These are phyloP conservation scores for Menidia beryllina DNA, from an alignment of 2,113 vertebrate species.

Conservation along the genomic window DNA sequence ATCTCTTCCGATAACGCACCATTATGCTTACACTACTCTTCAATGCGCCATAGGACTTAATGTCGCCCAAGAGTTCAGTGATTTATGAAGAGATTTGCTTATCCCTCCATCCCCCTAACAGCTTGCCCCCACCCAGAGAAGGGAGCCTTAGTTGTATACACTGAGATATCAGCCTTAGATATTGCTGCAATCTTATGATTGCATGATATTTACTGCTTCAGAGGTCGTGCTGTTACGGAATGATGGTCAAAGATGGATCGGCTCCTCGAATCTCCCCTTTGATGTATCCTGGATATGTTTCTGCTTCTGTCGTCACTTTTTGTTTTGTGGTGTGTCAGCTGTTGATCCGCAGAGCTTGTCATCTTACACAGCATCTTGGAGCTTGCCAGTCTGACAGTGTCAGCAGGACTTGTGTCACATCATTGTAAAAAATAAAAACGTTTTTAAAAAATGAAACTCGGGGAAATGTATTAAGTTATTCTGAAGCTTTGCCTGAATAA, in stretches of 20 bases:
- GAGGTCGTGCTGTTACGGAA: slow-evolving; percentile 1
- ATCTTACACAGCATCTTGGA: slow-evolving; percentile 51
- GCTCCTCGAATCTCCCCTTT: slow-evolving; percentile 36
- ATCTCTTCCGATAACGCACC: slow-evolving; percentile 40
- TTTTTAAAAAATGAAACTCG: slow-evolving; percentile 39
- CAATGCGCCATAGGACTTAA: slow-evolving; percentile 35
- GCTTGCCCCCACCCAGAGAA: not conserved
- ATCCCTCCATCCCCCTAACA: not conserved
- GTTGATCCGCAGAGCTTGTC: slow-evolving; percentile 42
- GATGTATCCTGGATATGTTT: slow-evolving; percentile 51
- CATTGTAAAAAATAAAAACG: slow-evolving; percentile 37
- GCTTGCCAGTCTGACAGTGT: slow-evolving; percentile 41
- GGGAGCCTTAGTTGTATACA: slow-evolving; percentile 8
- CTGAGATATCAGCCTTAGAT: slow-evolving; percentile 44
- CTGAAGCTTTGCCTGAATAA: slow-evolving; percentile 7
- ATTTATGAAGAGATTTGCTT: slow-evolving; percentile 42
- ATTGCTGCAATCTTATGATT: slow-evolving; percentile 24
- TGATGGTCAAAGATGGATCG: slow-evolving; percentile 42
- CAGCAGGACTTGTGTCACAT: slow-evolving; percentile 32
- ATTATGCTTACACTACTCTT: slow-evolving; percentile 21
- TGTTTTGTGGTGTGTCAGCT: slow-evolving; percentile 62
- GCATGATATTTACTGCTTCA: slow-evolving; percentile 7
- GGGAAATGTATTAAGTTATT: slow-evolving; percentile 21
- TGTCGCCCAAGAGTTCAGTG: slow-evolving; percentile 37
- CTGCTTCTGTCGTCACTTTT: slow-evolving; percentile 50